These are phyloP conservation scores for Xestia ashworthii DNA, from an alignment of 2,888 invertebrate species.

Conservation along the genomic window DNA sequence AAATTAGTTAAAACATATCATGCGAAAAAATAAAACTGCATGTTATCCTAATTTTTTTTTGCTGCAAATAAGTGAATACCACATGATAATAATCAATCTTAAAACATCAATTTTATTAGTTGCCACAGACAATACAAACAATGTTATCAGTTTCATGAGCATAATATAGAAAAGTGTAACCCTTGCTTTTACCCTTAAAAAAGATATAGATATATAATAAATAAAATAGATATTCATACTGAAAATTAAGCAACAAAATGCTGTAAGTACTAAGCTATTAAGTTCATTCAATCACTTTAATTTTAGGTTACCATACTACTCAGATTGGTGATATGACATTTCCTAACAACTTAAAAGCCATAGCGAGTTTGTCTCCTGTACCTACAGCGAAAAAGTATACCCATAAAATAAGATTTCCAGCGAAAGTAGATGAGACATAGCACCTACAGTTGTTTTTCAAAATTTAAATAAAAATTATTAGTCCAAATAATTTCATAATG, in stretches of 20 bases:
- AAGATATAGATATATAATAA: background rate
- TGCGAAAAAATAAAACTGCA: background rate
- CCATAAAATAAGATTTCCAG: background rate
- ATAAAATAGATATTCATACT: background rate
- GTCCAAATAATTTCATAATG: background rate
- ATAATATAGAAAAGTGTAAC: too few relatives aligned
- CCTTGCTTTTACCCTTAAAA: background rate
- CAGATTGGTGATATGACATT: background rate
- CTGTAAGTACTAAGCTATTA: background rate
- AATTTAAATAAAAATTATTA: too few relatives aligned
- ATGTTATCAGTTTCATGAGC: background rate
- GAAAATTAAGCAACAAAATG: background rate
- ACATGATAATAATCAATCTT: background rate
- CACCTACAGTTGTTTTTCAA: background rate
- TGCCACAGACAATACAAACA: background rate
- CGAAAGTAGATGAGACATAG: background rate
- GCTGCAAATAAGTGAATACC: background rate
- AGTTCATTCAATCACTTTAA: background rate
- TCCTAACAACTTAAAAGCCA: background rate
- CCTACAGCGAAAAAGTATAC: slow-evolving; percentile 2
- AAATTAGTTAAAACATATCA: background rate
- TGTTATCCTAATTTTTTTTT: background rate
- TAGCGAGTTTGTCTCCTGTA: slow-evolving; percentile 13
- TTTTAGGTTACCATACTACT: slow-evolving; percentile 22
- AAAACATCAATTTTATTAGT: background rate